Conservation (phyloP, 2,888 invertebrate species). For the Thera britannica region DNA sequence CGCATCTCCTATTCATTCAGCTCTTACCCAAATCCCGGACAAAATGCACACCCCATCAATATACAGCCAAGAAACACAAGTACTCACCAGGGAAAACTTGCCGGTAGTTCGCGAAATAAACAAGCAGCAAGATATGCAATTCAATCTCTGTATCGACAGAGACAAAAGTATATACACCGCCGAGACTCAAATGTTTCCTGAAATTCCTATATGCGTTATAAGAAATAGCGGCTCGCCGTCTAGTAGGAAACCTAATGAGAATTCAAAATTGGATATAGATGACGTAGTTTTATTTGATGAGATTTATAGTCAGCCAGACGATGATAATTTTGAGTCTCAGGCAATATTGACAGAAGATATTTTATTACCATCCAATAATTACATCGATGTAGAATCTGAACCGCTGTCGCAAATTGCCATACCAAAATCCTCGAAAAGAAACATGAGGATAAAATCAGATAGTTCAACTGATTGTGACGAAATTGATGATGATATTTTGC, state of each 20-base stretch:
- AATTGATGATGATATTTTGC: conserved; percentile 42
- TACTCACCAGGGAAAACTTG: conserved; percentile 45
- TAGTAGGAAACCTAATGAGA: conserved; percentile 23
- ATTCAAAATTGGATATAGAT: conserved; percentile 49
- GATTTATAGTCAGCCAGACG: conserved; percentile 53
- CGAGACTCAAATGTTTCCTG: conserved; percentile 50
- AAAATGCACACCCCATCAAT: conserved; percentile 38
- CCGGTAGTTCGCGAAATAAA: conserved; percentile 59
- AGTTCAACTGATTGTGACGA: conserved; percentile 48
- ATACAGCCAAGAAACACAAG: conserved; percentile 51
- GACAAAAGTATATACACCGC: conserved; percentile 54
- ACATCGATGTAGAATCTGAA: conserved; percentile 29
- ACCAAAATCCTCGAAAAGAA: conserved; percentile 38
- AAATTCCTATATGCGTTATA: conserved; percentile 11
- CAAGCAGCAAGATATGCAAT: conserved; percentile 60
- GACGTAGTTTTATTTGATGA: conserved; percentile 70
- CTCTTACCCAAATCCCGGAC: conserved; percentile 36
- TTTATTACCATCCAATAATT: conserved; percentile 32
- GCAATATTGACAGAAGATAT: conserved; percentile 58
- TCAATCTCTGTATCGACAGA: conserved; percentile 60
- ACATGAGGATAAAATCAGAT: conserved; percentile 43
- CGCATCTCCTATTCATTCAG: conserved; percentile 26
- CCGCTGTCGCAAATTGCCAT: conserved; percentile 31
- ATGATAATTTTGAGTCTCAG: conserved; percentile 65
- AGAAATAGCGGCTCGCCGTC: conserved; percentile 11